phyloP scores from a whole-genome alignment of 2,113 vertebrate genomes.

The Vanacampus margaritifer region DNA sequence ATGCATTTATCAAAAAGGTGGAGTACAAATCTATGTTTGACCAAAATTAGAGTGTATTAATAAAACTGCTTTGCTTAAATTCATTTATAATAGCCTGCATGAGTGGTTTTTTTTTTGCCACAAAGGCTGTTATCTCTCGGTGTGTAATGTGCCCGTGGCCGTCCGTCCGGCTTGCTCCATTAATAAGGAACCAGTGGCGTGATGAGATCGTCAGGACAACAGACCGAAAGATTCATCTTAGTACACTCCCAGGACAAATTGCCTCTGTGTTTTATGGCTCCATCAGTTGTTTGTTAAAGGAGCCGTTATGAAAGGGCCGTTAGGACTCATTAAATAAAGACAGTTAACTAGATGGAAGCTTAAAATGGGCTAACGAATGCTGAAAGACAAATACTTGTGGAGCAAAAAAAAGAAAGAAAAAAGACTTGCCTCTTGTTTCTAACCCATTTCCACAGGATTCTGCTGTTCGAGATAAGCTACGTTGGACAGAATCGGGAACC shows the following conservation, averaged over 20 bases:
- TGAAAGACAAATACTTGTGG: slow-evolving; percentile 4
- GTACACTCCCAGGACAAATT: slow-evolving; percentile 39
- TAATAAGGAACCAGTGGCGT: slow-evolving; percentile 30
- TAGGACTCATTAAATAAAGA: slow-evolving; percentile 43
- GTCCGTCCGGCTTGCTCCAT: slow-evolving; percentile 13
- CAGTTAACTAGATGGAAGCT: slow-evolving; percentile 7
- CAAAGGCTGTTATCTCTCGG: slow-evolving; percentile 10
- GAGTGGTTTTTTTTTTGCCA: background rate
- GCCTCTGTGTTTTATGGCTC: slow-evolving; percentile 29
- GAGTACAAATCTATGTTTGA: background rate
- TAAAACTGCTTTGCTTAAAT: background rate
- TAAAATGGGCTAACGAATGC: slow-evolving; percentile 16
- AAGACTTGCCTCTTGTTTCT: slow-evolving; percentile 84
- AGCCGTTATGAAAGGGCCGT: slow-evolving; percentile 28
- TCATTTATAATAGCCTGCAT: background rate
- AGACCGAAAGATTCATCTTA: slow-evolving; percentile 25
- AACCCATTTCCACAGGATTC: slow-evolving; percentile 87
- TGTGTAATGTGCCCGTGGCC: slow-evolving; percentile 9
- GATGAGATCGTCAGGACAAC: slow-evolving; percentile 30
- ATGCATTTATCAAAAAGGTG: background rate
- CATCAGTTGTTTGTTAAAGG: slow-evolving; percentile 41
- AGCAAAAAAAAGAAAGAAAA: background rate
- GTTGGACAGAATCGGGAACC: slow-evolving; percentile 81
- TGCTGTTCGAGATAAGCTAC: slow-evolving; percentile 62
- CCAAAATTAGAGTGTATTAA: background rate